Base-by-base conservation (phyloP, 1,140 invertebrate genomes). In the Drosophila ercepeae region DNA sequence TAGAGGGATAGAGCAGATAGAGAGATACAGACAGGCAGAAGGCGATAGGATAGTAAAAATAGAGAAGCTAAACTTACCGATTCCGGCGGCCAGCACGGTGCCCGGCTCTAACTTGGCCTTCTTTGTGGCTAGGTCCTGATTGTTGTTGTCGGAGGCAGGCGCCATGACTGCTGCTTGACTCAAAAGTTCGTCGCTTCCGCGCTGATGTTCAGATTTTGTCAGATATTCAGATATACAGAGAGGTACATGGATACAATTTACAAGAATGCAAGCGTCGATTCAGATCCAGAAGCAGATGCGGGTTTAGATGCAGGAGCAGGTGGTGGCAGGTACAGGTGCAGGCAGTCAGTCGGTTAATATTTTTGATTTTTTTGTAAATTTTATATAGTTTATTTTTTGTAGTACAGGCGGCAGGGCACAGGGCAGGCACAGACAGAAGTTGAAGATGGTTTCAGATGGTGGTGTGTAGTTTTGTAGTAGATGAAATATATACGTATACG, bases 101-200 rank as follows among this genome's bases (percentile, higher is more conserved):
- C 86, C 90, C 64, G 91, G 75, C 50, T 91, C 91, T 88, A 91
- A 82, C 68, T 93, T 94, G 93, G 97, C 97, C 95, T 98, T 98
- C 94, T 98, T 98, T 75, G 96, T 96, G 78, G 96, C 96, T 71
- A 94, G 94, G 92, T 96, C 95, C 92, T 96, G 95, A 93, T 98
- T 98, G 93, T 97, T 98, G 92, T 98, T 97, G 91, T 97, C 96
- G 53, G 96, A 94, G 92, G 96, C 96, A 84, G 97, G 97, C 94
- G 97, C 97, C 94, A 97, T 97, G 91, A 98, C 96, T 93, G 96
- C 96, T 92, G 96, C 96, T 93, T 97, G 96, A 91, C 96, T 97
- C 92, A 98, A 94, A 92, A 98, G 95, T 94, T 98, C 97, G 94
- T 98, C 97, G 92, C 97, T 97, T 93, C 97, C 97, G 94, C 97